A percentile compares a stretch with the other conserved stretches of the same genome.
These are phyloP conservation scores for Telmatherina bonti DNA, from an alignment of 2,797 vertebrate genomes.

Conservation along the genomic window DNA sequence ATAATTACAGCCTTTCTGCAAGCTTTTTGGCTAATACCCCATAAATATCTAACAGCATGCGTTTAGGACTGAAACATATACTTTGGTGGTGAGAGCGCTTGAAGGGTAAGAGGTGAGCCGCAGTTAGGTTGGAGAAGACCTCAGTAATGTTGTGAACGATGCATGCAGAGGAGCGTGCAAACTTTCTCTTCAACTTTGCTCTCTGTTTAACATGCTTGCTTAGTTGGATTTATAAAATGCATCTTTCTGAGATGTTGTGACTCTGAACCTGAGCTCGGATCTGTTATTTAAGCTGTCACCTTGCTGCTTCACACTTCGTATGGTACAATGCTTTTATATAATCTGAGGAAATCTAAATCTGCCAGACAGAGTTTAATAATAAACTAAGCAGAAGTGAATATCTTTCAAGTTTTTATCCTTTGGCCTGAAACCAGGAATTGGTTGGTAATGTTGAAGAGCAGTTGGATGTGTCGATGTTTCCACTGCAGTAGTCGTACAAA, in stretches of 20 bases:
- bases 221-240: background rate
- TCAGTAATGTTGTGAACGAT: slow-evolving; percentile 33
- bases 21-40: slow-evolving; percentile 47
- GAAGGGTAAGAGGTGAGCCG: slow-evolving; percentile 63
- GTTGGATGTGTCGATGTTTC: slow-evolving; percentile 65
- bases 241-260: background rate
- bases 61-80: slow-evolving; percentile 58
- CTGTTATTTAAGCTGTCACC: no score
- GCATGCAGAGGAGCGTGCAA: slow-evolving; percentile 11
- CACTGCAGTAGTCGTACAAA: slow-evolving; percentile 54
- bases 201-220: background rate
- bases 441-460: slow-evolving; percentile 7
- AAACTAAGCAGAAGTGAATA: no score
- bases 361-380: no score
- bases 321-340: no score
- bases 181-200: background rate
- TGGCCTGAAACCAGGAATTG: no score
- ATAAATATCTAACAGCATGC: slow-evolving; percentile 62
- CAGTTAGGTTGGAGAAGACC: slow-evolving; percentile 29
- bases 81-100: slow-evolving; percentile 59
- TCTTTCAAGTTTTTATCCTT: background rate
- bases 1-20: slow-evolving; percentile 45
- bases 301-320: no score
- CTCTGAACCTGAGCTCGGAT: background rate
- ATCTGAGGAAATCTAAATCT: no score